phyloP scores from a whole-genome alignment of 1,140 invertebrate genomes.

The Sitobion miscanthi region DNA sequence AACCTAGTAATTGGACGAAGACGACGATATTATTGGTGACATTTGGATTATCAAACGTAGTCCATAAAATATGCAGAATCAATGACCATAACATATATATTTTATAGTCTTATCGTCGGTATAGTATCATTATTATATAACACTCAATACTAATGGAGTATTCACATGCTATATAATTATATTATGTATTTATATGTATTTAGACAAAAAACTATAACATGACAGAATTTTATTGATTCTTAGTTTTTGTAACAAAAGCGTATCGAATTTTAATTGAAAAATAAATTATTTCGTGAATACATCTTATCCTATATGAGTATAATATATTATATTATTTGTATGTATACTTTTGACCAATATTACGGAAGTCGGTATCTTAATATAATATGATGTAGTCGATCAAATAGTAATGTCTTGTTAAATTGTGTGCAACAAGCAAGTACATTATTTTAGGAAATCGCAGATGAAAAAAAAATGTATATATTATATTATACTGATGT shows the following conservation, averaged over 20 bases:
- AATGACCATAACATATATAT: background rate
- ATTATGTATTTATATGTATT: background rate
- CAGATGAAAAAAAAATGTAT: no score
- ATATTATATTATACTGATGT: background rate
- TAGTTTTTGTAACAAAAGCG: background rate
- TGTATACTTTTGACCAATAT: background rate
- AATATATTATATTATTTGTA: no score
- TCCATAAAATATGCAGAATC: background rate
- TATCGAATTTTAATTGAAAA: background rate
- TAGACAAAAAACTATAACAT: background rate
- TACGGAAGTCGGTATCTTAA: background rate
- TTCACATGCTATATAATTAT: background rate
- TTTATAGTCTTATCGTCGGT: background rate
- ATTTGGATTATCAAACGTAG: background rate
- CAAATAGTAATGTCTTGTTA: background rate
- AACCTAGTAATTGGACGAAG: background rate
- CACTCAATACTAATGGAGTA: background rate
- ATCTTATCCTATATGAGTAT: background rate
- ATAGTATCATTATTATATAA: background rate
- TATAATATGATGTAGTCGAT: background rate
- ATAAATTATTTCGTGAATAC: background rate
- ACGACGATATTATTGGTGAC: background rate
- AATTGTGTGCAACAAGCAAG: background rate
- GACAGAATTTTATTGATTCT: background rate
- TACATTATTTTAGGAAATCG: background rate